Evolutionary conservation across 2,797 vertebrate genomes (phyloP), one percentile per base, ranked within the genome.

Genomic region (Sylvia borin): DNA sequence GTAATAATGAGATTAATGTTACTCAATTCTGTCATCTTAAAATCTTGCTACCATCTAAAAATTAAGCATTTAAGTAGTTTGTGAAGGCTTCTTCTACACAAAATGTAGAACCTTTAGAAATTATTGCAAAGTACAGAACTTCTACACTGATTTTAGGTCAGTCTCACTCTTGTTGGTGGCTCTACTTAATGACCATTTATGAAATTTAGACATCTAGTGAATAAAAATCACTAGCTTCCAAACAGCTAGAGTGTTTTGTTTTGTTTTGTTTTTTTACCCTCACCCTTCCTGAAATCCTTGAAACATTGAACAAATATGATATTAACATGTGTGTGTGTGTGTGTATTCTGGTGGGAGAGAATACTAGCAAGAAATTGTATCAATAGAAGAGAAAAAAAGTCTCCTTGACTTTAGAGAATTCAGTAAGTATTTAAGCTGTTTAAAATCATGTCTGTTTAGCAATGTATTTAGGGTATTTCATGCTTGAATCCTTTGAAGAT

Each of bases 141-240:
- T 81, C 13, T 13, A 84, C 10, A 55, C 2, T 0, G 24, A 24
- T 38, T 55, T 90, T 71, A 57, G 11, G 16, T 72, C 50, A 61
- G 17, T 43, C 16, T 7, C 1, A 1, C 1, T 47, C 17, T 84
- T 5, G 5, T 43, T 68, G 15, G 12, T 81, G 10, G 1, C 4
- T 57, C 6, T 53, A 8, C 73, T 57, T 86, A 57, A 32, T 43
- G 40, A 58, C 8, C 2, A 4, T 22, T 57, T 4, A 16, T 50
- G 11, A 78, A 50, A 27, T 80, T 47, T 65, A 86, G 20, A 38
- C 3, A n/a, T 24, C 9, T 32, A 54, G 7, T n/a, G 18, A 71
- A 73, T 43, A 43, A 2, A 27, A 68, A 47, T 42, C 61, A 0
- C 10, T 43, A 20, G 0, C 16, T 60, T 79, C 36, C 82, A 16